Base-by-base conservation (phyloP, 2,888 invertebrate species). In the Hybos culiciformis region DNA sequence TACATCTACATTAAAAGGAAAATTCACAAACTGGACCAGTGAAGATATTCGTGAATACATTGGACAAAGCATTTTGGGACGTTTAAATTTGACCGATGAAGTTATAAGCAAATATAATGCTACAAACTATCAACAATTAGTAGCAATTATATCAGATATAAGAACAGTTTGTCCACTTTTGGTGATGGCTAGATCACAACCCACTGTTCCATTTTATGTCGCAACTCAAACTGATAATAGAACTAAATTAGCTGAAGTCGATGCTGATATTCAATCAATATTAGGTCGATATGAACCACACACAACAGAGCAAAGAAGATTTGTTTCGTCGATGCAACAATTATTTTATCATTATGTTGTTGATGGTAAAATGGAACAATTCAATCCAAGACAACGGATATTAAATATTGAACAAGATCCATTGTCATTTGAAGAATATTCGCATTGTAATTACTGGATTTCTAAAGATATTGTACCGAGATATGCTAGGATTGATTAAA, bases 321-420 rank as follows among this genome's bases (percentile, higher is more conserved):
- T 78, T 57, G 75, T 83, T 51, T 74, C 80, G 1, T 80, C 85
- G 11, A 82, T 88, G 72, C 85, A 86, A 57, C 78, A 80, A 49
- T 64, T 86, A 23, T 90, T 90, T 63, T 86, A 85, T 62, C 77
- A 82, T 54, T 90, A 76, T 55, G 83, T 86, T 2, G 77, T 80
- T 72, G 77, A 81, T 51, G 86, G 83, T n/a, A 74, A 72, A 49
- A 68, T 83, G 43, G 68, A 74, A 11, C 74, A 77, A n/a, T 72
- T 74, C 7, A 75, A 75, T 43, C 64, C 70, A 24, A 69, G 71
- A 9, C 56, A 62, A 15, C 69, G 70, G 48, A 71, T 84, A 14
- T 66, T 84, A 31, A 70, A 79, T 19, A 75, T 86, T 2, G 82
- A 73, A 1, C 83, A 85, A 59, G 84, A 85, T 59, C 70, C 76